Evolutionary conservation across 2,888 invertebrate species (phyloP).

Genomic region (Ceriagrion tenellum): DNA sequence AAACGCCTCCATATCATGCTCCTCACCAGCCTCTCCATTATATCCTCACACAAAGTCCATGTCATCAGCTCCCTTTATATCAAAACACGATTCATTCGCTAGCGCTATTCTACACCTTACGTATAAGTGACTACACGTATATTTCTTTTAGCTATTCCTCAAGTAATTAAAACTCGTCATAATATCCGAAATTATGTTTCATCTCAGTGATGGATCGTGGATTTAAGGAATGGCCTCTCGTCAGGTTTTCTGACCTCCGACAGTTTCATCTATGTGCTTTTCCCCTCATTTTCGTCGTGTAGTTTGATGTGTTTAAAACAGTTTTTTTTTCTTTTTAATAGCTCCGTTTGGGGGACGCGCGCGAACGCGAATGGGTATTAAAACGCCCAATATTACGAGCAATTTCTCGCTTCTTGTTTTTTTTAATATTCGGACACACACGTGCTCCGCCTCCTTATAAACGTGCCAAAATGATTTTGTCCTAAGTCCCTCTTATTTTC

Average conservation of each 20-base stretch:
- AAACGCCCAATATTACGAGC: neutral
- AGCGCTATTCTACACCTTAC: no score
- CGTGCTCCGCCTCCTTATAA: neutral
- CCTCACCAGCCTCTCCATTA: no score
- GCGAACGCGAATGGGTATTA: neutral
- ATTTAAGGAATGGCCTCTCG: neutral
- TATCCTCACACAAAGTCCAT: no score
- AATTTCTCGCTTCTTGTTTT: neutral
- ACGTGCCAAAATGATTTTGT: neutral
- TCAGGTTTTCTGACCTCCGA: neutral
- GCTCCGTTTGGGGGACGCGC: neutral
- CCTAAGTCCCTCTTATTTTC: neutral
- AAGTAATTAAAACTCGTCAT: no score
- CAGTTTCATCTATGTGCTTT: neutral
- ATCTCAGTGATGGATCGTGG: no score
- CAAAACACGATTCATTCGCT: no score
- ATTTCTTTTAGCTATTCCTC: no score
- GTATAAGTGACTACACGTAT: no score
- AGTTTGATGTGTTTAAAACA: neutral
- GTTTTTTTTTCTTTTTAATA: neutral
- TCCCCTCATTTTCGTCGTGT: no score
- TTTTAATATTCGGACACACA: neutral
- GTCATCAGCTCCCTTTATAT: no score
- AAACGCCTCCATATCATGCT: no score
- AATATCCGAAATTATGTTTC: no score